Evolutionary conservation across 2,113 vertebrate species (phyloP), one percentile per base, ranked within the genome.

Genomic region (Tonatia bakeri): DNA sequence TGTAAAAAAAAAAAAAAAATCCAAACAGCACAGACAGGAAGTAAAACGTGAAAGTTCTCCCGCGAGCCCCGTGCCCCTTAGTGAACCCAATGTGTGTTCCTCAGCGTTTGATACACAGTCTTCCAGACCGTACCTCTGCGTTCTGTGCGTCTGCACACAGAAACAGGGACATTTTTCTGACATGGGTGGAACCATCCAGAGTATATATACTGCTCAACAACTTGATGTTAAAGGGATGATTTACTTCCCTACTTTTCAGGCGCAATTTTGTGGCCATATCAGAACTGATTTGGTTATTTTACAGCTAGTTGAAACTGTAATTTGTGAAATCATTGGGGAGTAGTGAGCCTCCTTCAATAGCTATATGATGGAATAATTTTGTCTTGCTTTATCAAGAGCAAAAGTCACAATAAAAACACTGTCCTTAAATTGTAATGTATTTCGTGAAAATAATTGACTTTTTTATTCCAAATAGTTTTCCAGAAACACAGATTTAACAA

Each of bases 231-330:
- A 95, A 88, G 91, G 65, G 59, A 40, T 97, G 77, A 97, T 95
- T 95, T 93, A 80, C 90, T 94, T 94, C 52, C 52, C 36, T 96
- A 0, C 93, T 96, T 95, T 92, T 81, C 82, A 96, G 88, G 20
- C 91, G 96, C 88, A 95, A 96, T 97, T 97, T 96, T 96, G 92
- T 95, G 90, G 88, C 50, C 82, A 45, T 69, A 96, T 96, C 92
- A 94, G 94, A 92, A 93, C 93, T 89, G 96, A 97, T 95, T 93
- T 96, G 73, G 67, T 94, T 97, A 93, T 92, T 97, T 97, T 96
- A 94, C 94, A 96, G 91, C 96, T 96, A 82, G 95, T 77, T 83
- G 91, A 82, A 90, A 87, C 88, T 94, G 47, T 96, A 91, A 82
- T 97, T 97, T 96, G 94, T 94, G 67, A 90, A 96, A 90, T 94